phyloP scores from a whole-genome alignment of 2,113 vertebrate genomes.

The Otus sunia region DNA sequence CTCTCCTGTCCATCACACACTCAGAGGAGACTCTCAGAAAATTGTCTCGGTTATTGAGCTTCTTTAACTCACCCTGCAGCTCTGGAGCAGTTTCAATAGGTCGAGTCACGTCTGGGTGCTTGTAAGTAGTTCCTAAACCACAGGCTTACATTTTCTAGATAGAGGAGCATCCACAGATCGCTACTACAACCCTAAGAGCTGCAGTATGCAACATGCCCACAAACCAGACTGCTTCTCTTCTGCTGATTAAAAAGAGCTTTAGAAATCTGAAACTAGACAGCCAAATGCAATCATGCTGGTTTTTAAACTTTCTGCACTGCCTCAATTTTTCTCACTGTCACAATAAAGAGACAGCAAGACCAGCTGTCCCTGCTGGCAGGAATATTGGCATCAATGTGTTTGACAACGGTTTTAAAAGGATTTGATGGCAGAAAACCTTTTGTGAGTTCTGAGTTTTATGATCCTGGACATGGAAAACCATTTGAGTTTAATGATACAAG shows the following conservation, averaged over 20 bases:
- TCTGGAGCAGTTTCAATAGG: rapidly evolving
- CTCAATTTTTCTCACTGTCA: slow-evolving; percentile 50
- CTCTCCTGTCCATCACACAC: background rate
- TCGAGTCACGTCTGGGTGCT: background rate
- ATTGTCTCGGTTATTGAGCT: background rate
- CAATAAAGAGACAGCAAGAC: slow-evolving; percentile 45
- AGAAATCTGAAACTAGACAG: slow-evolving; percentile 55
- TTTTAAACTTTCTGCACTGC: slow-evolving; percentile 51
- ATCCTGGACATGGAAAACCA: background rate
- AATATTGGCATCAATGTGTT: slow-evolving; percentile 34
- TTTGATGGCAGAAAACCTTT: slow-evolving; percentile 41
- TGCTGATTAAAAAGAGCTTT: slow-evolving; percentile 41
- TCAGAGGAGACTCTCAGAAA: background rate
- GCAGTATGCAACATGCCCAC: background rate
- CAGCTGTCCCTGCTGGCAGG: slow-evolving; percentile 55
- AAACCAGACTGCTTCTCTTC: slow-evolving; percentile 1
- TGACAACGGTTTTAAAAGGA: slow-evolving; percentile 34
- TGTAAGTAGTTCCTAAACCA: background rate
- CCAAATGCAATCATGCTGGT: slow-evolving; percentile 42
- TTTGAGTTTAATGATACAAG: slow-evolving; percentile 4
- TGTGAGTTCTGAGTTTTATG: slow-evolving; percentile 10
- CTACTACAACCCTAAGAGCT: background rate
- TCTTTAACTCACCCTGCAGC: background rate
- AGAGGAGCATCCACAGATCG: background rate
- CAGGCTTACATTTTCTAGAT: background rate